A percentile compares a stretch with the other conserved stretches of the same genome.
These are phyloP conservation scores for Archips crataeganus DNA, from an alignment of 2,888 invertebrate genomes.

Conservation along the genomic window DNA sequence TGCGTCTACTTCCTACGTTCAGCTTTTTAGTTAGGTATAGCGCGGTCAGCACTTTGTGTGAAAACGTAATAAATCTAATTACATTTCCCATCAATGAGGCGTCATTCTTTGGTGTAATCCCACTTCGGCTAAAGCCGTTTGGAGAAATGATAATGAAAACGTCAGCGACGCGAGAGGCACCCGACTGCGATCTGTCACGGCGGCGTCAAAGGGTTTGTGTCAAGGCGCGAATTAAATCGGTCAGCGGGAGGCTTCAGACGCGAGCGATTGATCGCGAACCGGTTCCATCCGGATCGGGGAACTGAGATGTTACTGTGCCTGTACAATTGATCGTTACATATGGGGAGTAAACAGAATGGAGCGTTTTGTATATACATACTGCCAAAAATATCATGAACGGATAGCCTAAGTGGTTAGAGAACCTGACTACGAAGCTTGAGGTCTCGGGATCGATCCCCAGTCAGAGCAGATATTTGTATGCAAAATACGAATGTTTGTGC, in stretches of 20 bases:
- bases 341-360: not conserved
- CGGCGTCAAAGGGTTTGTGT: slow-evolving; percentile 81
- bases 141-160: slow-evolving; percentile 68
- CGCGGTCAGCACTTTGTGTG: not conserved
- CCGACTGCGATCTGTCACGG: slow-evolving; percentile 79
- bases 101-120: slow-evolving; percentile 40
- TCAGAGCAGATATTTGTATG: too few species aligned
- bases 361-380: not conserved
- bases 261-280: slow-evolving; percentile 68
- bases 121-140: slow-evolving; percentile 53
- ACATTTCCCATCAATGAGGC: not conserved
- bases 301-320: slow-evolving; percentile 23
- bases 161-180: slow-evolving; percentile 73
- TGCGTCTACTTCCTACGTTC: too few species aligned
- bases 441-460: too few species aligned
- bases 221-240: slow-evolving; percentile 79
- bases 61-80: not conserved
- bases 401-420: too few species aligned
- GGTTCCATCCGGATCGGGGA: slow-evolving; percentile 53
- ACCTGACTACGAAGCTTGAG: too few species aligned
- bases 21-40: not conserved
- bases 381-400: too few species aligned
- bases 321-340: slow-evolving; percentile 1
- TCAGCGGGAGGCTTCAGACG: slow-evolving; percentile 74
- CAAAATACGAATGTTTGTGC: too few species aligned